Conservation (phyloP, 2,797 vertebrate genomes). For the Toxotes lorentzi region DNA sequence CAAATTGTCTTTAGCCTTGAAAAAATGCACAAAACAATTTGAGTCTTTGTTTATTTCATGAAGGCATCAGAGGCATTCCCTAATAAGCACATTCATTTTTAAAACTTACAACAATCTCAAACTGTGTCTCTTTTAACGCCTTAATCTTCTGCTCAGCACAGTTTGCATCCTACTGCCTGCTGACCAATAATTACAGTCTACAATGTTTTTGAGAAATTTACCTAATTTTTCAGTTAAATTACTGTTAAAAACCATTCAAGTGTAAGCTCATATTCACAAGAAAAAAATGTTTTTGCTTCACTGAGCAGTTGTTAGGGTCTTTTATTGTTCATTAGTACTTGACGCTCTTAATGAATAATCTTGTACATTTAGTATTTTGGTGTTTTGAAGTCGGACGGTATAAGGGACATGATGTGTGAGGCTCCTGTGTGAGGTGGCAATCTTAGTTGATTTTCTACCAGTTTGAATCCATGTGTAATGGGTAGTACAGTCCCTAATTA, state of each 20-base stretch:
- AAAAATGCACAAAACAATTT: conserved; percentile 6
- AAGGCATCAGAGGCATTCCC: neutral
- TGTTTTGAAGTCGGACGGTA: conserved; percentile 12
- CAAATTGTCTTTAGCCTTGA: conserved; percentile 18
- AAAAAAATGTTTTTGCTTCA: conserved; percentile 8
- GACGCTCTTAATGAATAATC: conserved; percentile 13
- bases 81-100: conserved; percentile 5
- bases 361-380: conserved; percentile 2
- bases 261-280: conserved; percentile 3
- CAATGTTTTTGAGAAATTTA: conserved; percentile 12
- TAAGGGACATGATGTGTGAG: neutral
- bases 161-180: conserved; percentile 11
- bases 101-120: conserved; percentile 7
- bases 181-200: conserved; percentile 20
- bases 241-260: conserved; percentile 18
- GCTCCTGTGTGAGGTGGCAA: neutral
- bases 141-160: conserved; percentile 13
- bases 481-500: neutral
- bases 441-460: neutral
- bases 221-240: conserved; percentile 30
- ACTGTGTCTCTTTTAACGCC: neutral
- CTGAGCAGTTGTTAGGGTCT: conserved; percentile 4
- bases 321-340: conserved; percentile 15
- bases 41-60: conserved; percentile 29
- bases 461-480: neutral